Conservation (phyloP, 2,113 vertebrate species). For the Calonectris borealis region DNA sequence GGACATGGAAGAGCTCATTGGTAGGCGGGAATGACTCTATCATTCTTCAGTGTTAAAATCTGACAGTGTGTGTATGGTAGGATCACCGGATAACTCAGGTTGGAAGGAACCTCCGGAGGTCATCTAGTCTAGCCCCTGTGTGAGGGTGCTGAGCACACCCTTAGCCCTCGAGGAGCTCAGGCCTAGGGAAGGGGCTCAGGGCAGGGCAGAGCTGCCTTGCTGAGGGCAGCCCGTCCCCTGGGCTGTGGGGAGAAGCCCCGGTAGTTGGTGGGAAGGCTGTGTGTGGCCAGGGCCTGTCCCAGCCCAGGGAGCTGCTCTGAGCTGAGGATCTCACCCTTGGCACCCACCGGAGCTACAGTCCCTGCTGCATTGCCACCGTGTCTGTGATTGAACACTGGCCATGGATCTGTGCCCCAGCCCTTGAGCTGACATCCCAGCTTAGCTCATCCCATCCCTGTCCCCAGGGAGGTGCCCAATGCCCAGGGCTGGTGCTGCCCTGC, state of each 20-base stretch:
- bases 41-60: background rate
- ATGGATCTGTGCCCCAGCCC: background rate
- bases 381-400: background rate
- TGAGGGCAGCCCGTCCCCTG: fast-evolving
- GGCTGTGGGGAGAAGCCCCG: background rate
- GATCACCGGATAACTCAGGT: background rate
- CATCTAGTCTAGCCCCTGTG: too few relatives aligned
- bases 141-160: fast-evolving
- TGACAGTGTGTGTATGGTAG: background rate
- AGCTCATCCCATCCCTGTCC: background rate
- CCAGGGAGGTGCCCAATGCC: background rate
- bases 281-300: fast-evolving
- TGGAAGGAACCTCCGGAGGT: background rate
- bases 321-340: background rate
- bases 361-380: background rate
- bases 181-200: background rate
- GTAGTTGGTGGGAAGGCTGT: background rate
- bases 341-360: background rate
- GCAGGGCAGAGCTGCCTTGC: background rate
- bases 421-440: background rate
- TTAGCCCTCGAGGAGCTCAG: background rate
- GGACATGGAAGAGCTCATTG: background rate
- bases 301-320: background rate
- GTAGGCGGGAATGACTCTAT: background rate
- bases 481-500: background rate